Base-by-base conservation (phyloP, 2,888 invertebrate species). In the Hypomecis punctinalis region DNA sequence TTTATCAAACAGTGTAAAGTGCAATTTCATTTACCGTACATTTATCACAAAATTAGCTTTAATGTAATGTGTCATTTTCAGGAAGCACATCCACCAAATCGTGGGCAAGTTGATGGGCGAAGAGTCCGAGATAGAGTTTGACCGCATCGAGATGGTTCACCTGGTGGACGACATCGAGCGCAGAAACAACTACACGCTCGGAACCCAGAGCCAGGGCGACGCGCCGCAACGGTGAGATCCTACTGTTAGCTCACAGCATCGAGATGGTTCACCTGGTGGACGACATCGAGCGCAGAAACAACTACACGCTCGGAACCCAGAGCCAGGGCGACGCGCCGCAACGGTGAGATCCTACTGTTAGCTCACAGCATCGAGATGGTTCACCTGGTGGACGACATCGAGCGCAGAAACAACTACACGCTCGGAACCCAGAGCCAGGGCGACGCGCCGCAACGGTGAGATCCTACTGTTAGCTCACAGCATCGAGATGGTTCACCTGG, bases 371-470 rank as follows among this genome's bases (percentile, higher is more conserved):
- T 43, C 6, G 80, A 79, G 5, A 55, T 83, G 4, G 57, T 81
- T 0, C 5, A n/a, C 6, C 5, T 63, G 5, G 45, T 55, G 8
- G 13, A 71, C 0, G 76, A 85, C 2, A 85, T 89, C 5, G 56
- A 72, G 6, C 67, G 68, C 0, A 61, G 70, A 5, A 86, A 83
- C 56, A 72, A 69, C 2, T 88, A 80, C 66, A 43, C 73, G 0
- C 63, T 89, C 42, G 56, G 66, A 2, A 85, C 86, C 0, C 72
- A 79, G 55, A 85, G 85, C 49, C 69, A 79, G 3, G 88, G 85
- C 0, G 61, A 61, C 0, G 35, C 47, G 4, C 70, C 74, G 0
- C 9, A 76, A 5, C 79, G 86, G 88, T 88, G 13, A 77, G 78
- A 23, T 23, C 23, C 23, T 23, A 23, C 23, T 23, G 23, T 23